Evolutionary conservation across 1,140 invertebrate species (phyloP), one percentile per base, ranked within the genome.

Genomic region (Thaumatotibia leucotreta): DNA sequence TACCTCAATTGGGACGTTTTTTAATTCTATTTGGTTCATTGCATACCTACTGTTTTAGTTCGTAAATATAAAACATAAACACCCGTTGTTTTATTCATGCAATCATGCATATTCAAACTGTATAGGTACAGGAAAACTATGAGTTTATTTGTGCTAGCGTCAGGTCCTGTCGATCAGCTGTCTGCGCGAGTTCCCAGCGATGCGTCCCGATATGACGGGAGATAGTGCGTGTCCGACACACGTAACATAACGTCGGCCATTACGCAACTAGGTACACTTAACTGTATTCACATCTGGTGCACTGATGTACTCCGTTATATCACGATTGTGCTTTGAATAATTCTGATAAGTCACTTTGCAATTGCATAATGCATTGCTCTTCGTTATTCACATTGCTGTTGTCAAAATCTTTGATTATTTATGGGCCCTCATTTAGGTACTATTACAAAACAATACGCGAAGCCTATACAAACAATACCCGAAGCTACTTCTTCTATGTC

Each of bases 201-300:
- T 85, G 83, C 76, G 79, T 86, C 83, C 74, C 76, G 80, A 84
- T 83, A 79, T 75, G 77, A 84, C 75, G 70, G 73, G 76, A 84
- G 83, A 86, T 84, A 83, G 80, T 84, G 83, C 82, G 81, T 86
- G 77, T 77, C 75, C 69, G 77, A 61, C 64, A 63, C 67, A 81
- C 75, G 77, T 80, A 84, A 84, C 75, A 61, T 50, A 33, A 64
- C 50, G 63, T 66, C 65, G 82, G 84, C 82, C 81, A 74, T 85
- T 84, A 88, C 68, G 52, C 27, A 58, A 58, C 65, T 64, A 67
- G 73, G 58, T 75, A 73, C 76, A 68, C 1, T 58, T 58, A 58
- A 62, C 72, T 49, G 66, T 74, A 69, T 74, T 75, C 68, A 70
- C 72, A 72, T 74, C 70, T 62, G 54, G 61, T 64, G 24, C 61